phyloP scores from a whole-genome alignment of 2,113 vertebrate genomes.

The Galeopterus variegatus region DNA sequence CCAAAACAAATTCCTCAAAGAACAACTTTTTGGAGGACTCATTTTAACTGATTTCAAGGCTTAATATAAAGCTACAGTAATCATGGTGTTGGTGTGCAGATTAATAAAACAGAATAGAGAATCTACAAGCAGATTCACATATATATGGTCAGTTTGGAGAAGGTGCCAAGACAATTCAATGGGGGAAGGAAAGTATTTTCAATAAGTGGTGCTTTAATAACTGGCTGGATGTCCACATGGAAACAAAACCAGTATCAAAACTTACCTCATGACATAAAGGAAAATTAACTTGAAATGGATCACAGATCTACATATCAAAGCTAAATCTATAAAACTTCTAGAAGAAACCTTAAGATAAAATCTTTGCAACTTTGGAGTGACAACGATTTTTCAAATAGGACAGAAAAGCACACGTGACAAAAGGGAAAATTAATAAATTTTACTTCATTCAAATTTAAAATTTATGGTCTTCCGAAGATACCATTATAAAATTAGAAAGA shows the following conservation, averaged over 20 bases:
- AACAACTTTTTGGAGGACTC: neutral
- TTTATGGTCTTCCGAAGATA: too few species aligned
- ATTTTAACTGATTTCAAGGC: neutral
- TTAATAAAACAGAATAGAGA: neutral
- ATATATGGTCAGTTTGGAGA: too few species aligned
- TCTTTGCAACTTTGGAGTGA: too few species aligned
- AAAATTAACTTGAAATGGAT: conserved; percentile 28
- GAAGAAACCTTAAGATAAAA: too few species aligned
- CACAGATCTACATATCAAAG: too few species aligned
- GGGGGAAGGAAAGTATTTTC: neutral
- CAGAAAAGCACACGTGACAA: too few species aligned
- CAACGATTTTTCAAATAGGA: too few species aligned
- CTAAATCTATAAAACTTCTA: too few species aligned
- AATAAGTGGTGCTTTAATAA: neutral
- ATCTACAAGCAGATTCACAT: neutral
- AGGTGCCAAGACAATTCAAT: neutral
- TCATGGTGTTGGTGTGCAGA: neutral
- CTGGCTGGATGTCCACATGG: too few species aligned
- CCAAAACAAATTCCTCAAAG: neutral
- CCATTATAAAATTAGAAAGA: too few species aligned
- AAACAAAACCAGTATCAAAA: neutral
- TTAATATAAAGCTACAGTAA: neutral
- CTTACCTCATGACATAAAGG: neutral
- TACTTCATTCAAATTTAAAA: too few species aligned
- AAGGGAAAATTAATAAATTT: too few species aligned